phyloP scores from a whole-genome alignment of 2,797 vertebrate species.

The Anguilla anguilla region DNA sequence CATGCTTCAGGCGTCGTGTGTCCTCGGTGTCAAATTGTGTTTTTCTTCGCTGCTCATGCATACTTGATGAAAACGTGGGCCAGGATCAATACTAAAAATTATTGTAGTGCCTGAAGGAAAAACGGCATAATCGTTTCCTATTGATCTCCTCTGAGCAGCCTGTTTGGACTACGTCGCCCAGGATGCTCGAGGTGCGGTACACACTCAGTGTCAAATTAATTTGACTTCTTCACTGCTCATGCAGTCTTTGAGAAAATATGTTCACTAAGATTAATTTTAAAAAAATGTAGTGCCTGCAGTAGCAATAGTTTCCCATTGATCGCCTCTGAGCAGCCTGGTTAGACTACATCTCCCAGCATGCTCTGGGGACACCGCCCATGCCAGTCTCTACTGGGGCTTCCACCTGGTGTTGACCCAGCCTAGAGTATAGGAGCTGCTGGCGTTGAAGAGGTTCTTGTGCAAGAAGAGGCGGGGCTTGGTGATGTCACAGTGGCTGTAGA shows the following conservation, averaged over 20 bases:
- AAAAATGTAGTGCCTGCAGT: background rate
- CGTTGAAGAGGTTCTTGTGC: slow-evolving; percentile 84
- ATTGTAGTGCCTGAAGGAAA: background rate
- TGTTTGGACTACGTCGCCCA: background rate
- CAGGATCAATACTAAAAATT: background rate
- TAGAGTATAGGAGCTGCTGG: slow-evolving; percentile 87
- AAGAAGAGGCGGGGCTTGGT: slow-evolving; percentile 84
- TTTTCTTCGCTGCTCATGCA: background rate
- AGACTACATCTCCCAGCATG: background rate
- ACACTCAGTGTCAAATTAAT: background rate
- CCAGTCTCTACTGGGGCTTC: slow-evolving; percentile 59
- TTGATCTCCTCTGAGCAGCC: background rate
- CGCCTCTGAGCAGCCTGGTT: background rate
- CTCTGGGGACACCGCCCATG: background rate
- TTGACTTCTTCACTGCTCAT: background rate
- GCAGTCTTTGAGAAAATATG: background rate
- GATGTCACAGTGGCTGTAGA: slow-evolving; percentile 80
- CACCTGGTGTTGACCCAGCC: slow-evolving; percentile 91
- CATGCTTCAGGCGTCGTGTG: background rate
- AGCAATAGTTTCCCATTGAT: background rate
- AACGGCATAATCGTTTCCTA: background rate
- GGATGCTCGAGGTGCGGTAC: background rate
- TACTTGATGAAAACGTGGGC: background rate
- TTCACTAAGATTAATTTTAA: background rate
- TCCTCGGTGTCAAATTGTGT: background rate